These are phyloP conservation scores for Ornithoptera alexandrae DNA, from an alignment of 2,888 invertebrate species.

Conservation along the genomic window DNA sequence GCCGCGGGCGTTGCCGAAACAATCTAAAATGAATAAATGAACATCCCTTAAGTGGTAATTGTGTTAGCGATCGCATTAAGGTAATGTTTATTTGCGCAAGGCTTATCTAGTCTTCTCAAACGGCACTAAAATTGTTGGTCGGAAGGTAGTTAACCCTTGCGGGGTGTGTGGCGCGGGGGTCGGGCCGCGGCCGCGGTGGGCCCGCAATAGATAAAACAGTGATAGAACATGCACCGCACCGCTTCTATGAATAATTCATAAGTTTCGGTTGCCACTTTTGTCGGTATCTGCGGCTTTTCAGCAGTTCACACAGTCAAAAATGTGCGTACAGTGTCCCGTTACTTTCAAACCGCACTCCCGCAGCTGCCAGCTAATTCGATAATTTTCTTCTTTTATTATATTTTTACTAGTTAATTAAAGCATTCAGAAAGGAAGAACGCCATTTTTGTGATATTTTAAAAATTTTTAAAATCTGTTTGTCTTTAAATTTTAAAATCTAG, in stretches of 20 bases:
- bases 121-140: conserved; percentile 71
- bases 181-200: conserved; percentile 46
- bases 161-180: conserved; percentile 49
- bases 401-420: conserved; percentile 20
- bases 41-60: conserved; percentile 54
- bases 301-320: conserved; percentile 75
- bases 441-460: neutral
- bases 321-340: conserved; percentile 71
- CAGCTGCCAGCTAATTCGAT: conserved; percentile 44
- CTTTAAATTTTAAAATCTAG: too few relatives aligned
- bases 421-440: neutral
- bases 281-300: conserved; percentile 79
- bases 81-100: conserved; percentile 71
- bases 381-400: conserved; percentile 24
- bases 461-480: too few relatives aligned
- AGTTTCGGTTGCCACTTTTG: conserved; percentile 80
- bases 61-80: conserved; percentile 64
- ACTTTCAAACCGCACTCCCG: conserved; percentile 67
- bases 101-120: conserved; percentile 76
- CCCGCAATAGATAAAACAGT: conserved; percentile 81
- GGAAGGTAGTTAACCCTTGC: conserved; percentile 77
- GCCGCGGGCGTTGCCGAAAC: conserved; percentile 33
- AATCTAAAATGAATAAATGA: conserved; percentile 42
- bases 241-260: conserved; percentile 79
- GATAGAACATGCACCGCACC: conserved; percentile 81